Evolutionary conservation across 2,113 vertebrate genomes (phyloP).

Genomic region (Sorex fumeus): DNA sequence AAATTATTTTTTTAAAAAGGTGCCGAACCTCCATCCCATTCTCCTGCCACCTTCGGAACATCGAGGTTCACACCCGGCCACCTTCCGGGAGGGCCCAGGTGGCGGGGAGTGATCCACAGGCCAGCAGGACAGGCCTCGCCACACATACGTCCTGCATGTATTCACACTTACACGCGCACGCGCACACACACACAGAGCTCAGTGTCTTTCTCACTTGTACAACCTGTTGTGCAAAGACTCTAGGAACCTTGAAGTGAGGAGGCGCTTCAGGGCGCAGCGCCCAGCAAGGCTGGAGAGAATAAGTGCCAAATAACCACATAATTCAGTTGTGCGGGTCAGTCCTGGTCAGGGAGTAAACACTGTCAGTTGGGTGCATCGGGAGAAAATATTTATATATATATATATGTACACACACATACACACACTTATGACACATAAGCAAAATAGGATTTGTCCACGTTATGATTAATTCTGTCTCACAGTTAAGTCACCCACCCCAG

Average conservation of each 20-base stretch:
- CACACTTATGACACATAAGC: constrained; percentile 78
- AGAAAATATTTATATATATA: background rate
- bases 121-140: background rate
- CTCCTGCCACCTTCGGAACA: constrained; percentile 81
- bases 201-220: constrained; percentile 77
- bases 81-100: background rate
- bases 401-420: background rate
- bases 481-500: constrained; percentile 73
- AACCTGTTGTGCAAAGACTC: constrained; percentile 85
- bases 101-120: background rate
- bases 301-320: constrained; percentile 75
- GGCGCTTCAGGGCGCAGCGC: constrained; percentile 64
- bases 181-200: constrained; percentile 53
- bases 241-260: constrained; percentile 76
- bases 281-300: constrained; percentile 64
- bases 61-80: constrained; percentile 47
- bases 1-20: constrained; percentile 89
- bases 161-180: background rate
- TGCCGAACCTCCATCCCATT: constrained; percentile 88
- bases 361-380: constrained; percentile 57
- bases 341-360: constrained; percentile 72
- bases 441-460: constrained; percentile 82
- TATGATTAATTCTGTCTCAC: constrained; percentile 79
- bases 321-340: constrained; percentile 59
- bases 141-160: background rate